Evolutionary conservation across 2,113 vertebrate species (phyloP).

Genomic region (Cinclus mexicanus): DNA sequence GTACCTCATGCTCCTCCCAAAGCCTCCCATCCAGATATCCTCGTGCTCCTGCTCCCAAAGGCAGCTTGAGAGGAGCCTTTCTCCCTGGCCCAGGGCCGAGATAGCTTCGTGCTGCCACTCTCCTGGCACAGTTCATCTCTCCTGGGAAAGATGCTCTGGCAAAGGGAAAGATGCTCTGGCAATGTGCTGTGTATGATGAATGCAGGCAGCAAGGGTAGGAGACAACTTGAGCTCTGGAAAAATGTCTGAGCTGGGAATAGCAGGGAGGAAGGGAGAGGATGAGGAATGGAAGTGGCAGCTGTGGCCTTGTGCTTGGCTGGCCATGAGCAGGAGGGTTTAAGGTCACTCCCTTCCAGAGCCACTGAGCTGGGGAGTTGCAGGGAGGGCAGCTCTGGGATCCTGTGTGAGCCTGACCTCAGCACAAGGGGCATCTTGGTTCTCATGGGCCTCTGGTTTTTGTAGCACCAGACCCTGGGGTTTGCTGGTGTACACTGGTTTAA

Average conservation of each 20-base stretch:
- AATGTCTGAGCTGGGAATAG: neutral
- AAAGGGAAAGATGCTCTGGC: neutral
- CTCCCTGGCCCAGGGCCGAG: accelerated
- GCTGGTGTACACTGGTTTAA: neutral
- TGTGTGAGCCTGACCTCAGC: neutral
- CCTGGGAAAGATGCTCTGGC: neutral
- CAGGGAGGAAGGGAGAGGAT: neutral
- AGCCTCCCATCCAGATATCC: neutral
- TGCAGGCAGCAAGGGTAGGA: neutral
- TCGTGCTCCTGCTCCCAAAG: neutral
- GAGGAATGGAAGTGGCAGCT: neutral
- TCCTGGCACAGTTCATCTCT: neutral
- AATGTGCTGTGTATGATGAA: neutral
- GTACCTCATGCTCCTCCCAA: neutral
- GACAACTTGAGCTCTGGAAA: neutral
- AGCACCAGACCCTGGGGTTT: neutral
- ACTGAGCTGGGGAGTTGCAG: neutral
- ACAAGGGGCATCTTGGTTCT: neutral
- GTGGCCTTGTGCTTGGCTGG: neutral
- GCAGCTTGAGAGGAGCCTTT: neutral
- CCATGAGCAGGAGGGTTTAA: accelerated
- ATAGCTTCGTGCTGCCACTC: neutral
- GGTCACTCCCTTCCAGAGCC: neutral
- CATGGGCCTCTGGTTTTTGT: neutral
- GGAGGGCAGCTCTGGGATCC: neutral